A percentile compares a stretch with the other conserved stretches of the same genome.
Evolutionary conservation across 1,140 invertebrate species (phyloP).

Genomic region (Monomorium pharaonis): DNA sequence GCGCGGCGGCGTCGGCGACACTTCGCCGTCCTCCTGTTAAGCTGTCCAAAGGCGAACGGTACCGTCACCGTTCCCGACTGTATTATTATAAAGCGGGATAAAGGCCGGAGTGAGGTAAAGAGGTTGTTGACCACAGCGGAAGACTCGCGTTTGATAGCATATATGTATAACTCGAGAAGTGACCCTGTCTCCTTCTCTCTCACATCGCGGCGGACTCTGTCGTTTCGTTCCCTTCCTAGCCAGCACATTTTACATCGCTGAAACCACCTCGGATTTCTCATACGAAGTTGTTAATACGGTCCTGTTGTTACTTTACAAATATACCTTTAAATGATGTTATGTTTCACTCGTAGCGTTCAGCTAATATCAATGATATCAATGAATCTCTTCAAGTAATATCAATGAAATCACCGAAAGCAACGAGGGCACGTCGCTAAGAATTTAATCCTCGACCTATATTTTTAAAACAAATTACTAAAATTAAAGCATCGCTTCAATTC

Average conservation of each 20-base stretch:
- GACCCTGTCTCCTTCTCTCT: slow-evolving; percentile 29
- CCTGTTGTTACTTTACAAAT: not conserved
- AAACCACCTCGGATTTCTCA: slow-evolving; percentile 38
- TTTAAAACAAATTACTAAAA: not conserved
- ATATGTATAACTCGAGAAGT: slow-evolving; percentile 66
- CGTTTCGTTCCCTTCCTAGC: not conserved
- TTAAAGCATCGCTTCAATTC: not conserved
- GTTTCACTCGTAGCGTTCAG: not conserved
- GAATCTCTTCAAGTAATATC: too few species aligned
- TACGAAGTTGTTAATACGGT: not conserved
- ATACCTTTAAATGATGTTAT: not conserved
- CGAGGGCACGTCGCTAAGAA: not conserved
- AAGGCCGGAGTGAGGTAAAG: slow-evolving; percentile 70
- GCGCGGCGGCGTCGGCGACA: slow-evolving; percentile 37
- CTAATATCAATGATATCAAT: not conserved
- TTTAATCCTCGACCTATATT: not conserved
- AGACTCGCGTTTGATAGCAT: slow-evolving; percentile 76
- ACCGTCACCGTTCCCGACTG: slow-evolving; percentile 39
- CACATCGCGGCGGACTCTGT: slow-evolving; percentile 7
- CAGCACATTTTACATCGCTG: slow-evolving; percentile 37
- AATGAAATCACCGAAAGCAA: not conserved
- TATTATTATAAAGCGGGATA: slow-evolving; percentile 58
- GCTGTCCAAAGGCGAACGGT: slow-evolving; percentile 50
- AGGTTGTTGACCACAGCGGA: slow-evolving; percentile 79
- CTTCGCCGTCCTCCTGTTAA: slow-evolving; percentile 27